A percentile compares a stretch with the other conserved stretches of the same genome.
These are phyloP conservation scores for Oxyteleia sp. DNA, from an alignment of 2,888 invertebrate genomes.

Conservation along the genomic window DNA sequence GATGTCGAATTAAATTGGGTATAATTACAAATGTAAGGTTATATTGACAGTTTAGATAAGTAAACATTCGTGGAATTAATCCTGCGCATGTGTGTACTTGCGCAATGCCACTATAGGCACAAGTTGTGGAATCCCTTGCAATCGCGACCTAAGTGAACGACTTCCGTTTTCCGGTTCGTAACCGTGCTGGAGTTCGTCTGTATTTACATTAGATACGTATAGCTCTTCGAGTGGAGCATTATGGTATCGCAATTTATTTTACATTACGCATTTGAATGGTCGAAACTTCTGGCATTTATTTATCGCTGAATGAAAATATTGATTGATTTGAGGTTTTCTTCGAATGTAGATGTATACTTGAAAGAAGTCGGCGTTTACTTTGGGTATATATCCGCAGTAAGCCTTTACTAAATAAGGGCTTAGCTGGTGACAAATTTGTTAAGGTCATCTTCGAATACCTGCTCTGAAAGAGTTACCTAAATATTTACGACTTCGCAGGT, in stretches of 20 bases:
- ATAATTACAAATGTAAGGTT: constrained; percentile 22
- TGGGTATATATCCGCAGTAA: neutral
- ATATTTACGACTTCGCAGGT: constrained; percentile 41
- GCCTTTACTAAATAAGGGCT: constrained; percentile 9
- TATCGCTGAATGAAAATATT: neutral
- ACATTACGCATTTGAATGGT: constrained; percentile 1
- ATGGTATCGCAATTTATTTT: too few species aligned
- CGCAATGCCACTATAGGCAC: constrained; percentile 9
- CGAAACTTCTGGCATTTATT: neutral
- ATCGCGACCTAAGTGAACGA: too few species aligned
- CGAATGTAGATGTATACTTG: too few species aligned
- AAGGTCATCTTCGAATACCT: constrained; percentile 5
- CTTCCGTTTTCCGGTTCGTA: too few species aligned
- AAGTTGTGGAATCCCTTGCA: constrained; percentile 43
- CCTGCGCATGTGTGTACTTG: constrained; percentile 46
- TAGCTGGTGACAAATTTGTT: constrained; percentile 23
- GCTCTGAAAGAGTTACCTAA: constrained; percentile 33
- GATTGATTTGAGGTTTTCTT: too few species aligned
- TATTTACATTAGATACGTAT: too few species aligned
- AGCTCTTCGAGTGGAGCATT: too few species aligned
- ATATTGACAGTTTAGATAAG: constrained; percentile 17
- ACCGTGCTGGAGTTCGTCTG: too few species aligned
- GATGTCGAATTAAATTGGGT: neutral
- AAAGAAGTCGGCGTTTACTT: neutral
- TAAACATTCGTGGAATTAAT: constrained; percentile 29